Base-by-base conservation (phyloP, 2,113 vertebrate species). In the Mesitornis unicolor region DNA sequence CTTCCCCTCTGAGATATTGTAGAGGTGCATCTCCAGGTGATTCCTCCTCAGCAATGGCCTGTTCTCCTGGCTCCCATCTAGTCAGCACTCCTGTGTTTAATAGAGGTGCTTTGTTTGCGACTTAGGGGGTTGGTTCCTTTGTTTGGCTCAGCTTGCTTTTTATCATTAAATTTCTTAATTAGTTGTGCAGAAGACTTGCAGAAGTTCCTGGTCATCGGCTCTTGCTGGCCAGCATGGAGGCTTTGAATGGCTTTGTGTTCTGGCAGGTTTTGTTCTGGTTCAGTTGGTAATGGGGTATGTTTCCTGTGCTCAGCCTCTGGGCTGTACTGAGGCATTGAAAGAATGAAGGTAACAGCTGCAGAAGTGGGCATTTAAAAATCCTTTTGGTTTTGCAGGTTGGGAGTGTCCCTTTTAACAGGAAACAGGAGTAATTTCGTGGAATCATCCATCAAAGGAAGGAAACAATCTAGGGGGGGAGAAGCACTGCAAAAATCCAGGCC, bases 261-360 rank as follows among this genome's bases (percentile, higher is more conserved):
- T 31, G 64, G 40, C 6, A 0, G 20, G 47, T 65, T 75, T 60
- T 17, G 1, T 79, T 75, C 48, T 89, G 61, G 50, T 36, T 93
- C 31, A 84, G 35, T 51, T 76, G 61, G 42, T 89, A 73, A 70
- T 76, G 64, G 31, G 24, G 2, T 42, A 35, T 29, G 9, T 63
- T 92, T 74, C 65, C 26, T 4, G 0, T 33, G 26, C 31, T 60
- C 56, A 78, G 59, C 45, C 69, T 59, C 81, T 67, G n/a, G 69
- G 31, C 64, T 91, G 15, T 61, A 31, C 77, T 26, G 25, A 93
- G 53, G 67, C 36, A 86, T 70, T 59, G 63, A 51, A 90, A 48
- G 82, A 94, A 97, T 87, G 65, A 19, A 70, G 59, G 81, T 83
- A 92, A 91, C 76, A 91, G 60, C 56, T 86, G 31, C 47, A 89